Evolutionary conservation across 2,113 vertebrate genomes (phyloP).

Genomic region (Psittacara wagleri): DNA sequence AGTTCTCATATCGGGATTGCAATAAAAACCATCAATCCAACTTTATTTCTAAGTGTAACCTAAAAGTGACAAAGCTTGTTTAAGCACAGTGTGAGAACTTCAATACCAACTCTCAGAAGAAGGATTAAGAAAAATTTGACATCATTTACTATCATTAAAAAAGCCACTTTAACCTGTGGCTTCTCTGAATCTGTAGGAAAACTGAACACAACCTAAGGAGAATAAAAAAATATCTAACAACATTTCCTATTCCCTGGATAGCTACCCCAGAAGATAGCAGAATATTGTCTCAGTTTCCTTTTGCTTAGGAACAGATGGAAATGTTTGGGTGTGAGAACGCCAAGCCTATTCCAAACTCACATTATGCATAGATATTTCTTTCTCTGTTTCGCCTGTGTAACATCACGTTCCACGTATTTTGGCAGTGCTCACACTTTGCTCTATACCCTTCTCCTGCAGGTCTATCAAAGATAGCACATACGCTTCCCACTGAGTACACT

Average conservation of each 20-base stretch:
- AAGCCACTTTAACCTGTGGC: neutral
- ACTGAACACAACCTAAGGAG: neutral
- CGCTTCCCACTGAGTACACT: neutral
- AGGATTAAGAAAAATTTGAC: neutral
- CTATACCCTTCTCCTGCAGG: neutral
- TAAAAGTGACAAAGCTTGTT: neutral
- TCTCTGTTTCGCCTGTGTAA: neutral
- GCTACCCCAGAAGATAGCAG: conserved; percentile 37
- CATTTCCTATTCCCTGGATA: conserved; percentile 34
- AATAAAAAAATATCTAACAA: neutral
- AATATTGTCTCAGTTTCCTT: conserved; percentile 56
- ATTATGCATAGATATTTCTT: conserved; percentile 46
- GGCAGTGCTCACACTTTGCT: neutral
- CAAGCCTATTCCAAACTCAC: conserved; percentile 46
- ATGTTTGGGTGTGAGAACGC: conserved; percentile 59
- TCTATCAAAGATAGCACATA: neutral
- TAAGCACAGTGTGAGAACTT: neutral
- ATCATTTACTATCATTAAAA: neutral
- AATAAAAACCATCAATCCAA: neutral
- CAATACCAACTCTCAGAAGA: neutral
- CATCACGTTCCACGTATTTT: conserved; percentile 1
- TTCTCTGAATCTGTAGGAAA: conserved; percentile 23
- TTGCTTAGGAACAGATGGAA: conserved; percentile 60
- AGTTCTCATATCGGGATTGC: neutral
- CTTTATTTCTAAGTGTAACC: neutral